Evolutionary conservation across 1,140 invertebrate genomes (phyloP).

Genomic region (Rhopalosiphum maidis): DNA sequence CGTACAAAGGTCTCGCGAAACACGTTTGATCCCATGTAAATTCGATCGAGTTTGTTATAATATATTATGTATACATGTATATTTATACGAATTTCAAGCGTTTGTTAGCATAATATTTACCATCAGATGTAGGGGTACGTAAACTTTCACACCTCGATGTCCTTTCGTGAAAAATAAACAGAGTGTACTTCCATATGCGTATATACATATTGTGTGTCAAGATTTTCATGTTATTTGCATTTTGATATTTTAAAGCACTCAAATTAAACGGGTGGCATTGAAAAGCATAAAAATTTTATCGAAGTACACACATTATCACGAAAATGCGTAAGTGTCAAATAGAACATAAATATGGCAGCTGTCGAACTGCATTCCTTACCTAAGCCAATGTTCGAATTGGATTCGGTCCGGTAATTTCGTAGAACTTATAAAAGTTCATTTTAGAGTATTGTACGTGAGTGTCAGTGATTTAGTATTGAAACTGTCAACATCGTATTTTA

Average conservation of each 20-base stretch:
- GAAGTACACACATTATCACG: not conserved
- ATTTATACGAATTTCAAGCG: not conserved
- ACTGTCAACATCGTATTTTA: too few relatives aligned
- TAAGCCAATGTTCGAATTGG: not conserved
- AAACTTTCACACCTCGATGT: not conserved
- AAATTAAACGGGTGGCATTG: not conserved
- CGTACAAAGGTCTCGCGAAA: not conserved
- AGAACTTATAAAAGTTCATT: not conserved
- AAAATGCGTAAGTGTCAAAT: not conserved
- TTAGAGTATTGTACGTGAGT: not conserved
- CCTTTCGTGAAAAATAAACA: not conserved
- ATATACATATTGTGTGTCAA: not conserved
- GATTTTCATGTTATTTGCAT: not conserved
- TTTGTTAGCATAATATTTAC: not conserved
- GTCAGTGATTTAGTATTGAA: not conserved
- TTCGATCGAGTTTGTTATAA: not conserved
- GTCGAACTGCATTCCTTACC: not conserved
- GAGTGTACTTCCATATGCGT: not conserved
- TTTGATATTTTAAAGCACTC: not conserved
- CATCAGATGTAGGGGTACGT: not conserved
- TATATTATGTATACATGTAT: not conserved
- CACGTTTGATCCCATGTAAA: not conserved
- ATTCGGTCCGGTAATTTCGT: not conserved
- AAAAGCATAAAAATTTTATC: not conserved
- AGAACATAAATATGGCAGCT: not conserved